phyloP scores from a whole-genome alignment of 2,113 vertebrate genomes.

The Xyrauchen texanus region DNA sequence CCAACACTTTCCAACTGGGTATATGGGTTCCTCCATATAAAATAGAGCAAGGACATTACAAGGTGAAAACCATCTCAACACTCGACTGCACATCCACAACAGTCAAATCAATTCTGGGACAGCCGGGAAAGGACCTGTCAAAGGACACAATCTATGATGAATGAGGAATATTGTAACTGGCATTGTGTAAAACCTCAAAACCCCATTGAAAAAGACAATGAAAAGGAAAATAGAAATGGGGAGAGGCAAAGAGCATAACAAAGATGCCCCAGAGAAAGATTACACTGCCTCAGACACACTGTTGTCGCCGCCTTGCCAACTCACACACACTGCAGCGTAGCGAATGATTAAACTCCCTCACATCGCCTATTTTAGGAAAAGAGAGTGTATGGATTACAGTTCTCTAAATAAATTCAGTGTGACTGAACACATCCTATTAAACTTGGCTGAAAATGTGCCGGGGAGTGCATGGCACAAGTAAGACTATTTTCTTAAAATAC shows the following conservation, averaged over 20 bases:
- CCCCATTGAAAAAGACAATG: constrained; percentile 26
- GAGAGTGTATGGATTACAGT: constrained; percentile 16
- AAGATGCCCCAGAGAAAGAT: constrained; percentile 47
- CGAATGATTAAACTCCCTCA: constrained; percentile 43
- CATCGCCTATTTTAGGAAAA: constrained; percentile 16
- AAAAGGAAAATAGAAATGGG: constrained; percentile 7
- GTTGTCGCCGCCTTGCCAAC: background rate
- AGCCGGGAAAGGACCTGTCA: constrained; percentile 49
- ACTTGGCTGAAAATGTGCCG: background rate
- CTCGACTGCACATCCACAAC: constrained; percentile 35
- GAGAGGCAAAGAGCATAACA: constrained; percentile 9
- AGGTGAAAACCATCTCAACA: constrained; percentile 43
- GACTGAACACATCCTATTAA: constrained; percentile 41
- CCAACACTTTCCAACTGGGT: background rate
- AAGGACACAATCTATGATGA: constrained; percentile 43
- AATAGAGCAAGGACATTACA: constrained; percentile 38
- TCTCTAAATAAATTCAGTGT: constrained; percentile 47
- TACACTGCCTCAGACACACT: constrained; percentile 14
- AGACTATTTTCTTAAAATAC: background rate
- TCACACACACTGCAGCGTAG: constrained; percentile 35
- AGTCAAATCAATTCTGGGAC: constrained; percentile 45
- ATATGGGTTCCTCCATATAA: background rate
- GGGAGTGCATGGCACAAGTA: background rate
- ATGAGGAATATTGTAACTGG: constrained; percentile 27
- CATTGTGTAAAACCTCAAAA: constrained; percentile 35